Percentiles rank a stretch among this genome's conserved stretches.
These are phyloP conservation scores for Daktulosphaira vitifoliae DNA, from an alignment of 1,140 invertebrate species.

Conservation along the genomic window DNA sequence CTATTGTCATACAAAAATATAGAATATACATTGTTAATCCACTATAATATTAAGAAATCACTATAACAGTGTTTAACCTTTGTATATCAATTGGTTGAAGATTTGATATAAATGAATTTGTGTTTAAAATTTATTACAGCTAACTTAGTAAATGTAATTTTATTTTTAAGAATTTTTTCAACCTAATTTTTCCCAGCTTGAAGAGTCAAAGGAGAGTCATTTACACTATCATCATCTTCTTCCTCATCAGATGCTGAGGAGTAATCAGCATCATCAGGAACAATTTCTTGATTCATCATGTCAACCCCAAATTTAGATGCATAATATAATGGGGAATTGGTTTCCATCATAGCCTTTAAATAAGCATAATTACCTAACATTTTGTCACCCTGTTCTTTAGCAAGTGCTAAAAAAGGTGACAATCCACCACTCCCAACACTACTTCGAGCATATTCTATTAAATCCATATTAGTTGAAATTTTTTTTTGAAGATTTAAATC, in stretches of 20 bases:
- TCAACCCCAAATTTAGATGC: slow-evolving; percentile 17
- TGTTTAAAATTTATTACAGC: too few species aligned
- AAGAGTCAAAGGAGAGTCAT: background rate
- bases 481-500: background rate
- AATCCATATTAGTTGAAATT: background rate
- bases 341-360: slow-evolving; percentile 13
- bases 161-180: too few species aligned
- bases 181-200: slow-evolving; percentile 14
- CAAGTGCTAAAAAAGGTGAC: slow-evolving; percentile 8
- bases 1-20: background rate
- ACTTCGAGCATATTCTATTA: slow-evolving; percentile 11
- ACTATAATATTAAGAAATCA: too few species aligned
- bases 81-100: too few species aligned
- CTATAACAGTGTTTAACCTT: too few species aligned
- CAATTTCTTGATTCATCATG: slow-evolving; percentile 19
- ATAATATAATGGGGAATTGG: slow-evolving; percentile 17
- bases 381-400: background rate
- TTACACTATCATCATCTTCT: background rate
- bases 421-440: background rate
- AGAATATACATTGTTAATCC: too few species aligned
- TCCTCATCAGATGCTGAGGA: slow-evolving; percentile 22
- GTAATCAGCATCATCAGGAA: slow-evolving; percentile 17
- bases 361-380: slow-evolving; percentile 9
- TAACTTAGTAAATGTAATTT: too few species aligned
- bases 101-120: too few species aligned